Evolutionary conservation across 2,797 vertebrate genomes (phyloP), one percentile per base, ranked within the genome.

Genomic region (Basileuterus tristriatus): DNA sequence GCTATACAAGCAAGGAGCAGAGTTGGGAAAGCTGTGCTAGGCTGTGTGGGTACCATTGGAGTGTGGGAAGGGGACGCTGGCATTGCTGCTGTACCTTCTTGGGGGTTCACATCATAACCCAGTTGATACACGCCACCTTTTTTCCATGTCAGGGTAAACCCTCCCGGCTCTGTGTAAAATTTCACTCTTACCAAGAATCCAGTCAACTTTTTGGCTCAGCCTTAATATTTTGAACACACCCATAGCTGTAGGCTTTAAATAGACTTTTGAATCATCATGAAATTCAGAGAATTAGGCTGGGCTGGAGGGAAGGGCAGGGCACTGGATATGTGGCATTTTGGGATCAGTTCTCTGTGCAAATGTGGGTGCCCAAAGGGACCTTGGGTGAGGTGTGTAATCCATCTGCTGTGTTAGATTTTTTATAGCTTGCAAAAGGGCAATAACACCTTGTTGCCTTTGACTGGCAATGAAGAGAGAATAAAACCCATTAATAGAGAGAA

Each of bases 201-300:
- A 64, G 67, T 79, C 9, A 47, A 34, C 24, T 36, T 90, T 47
- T 67, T 89, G 83, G 59, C 75, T 91, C 55, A 86, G 44, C 36
- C 24, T 74, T 70, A 56, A 64, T 72, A 93, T 12, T 29, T 69
- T 70, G 52, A 41, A 89, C 90, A 91, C 87, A 67, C 89, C 79
- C 83, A 50, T 74, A 70, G 44, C n/a, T 91, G 65, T 55, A 70
- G 60, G 17, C 63, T 96, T 93, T 86, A 94, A 93, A 92, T 81
- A 93, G 56, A 58, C 30, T 39, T 90, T 47, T 91, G 89, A 94
- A 86, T 94, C 87, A 94, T 88, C 32, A 9, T 29, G 24, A 81
- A 90, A 93, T 96, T 91, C 62, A 43, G 82, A 82, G 75, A 95
- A 93, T 89, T 90, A 82, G 79, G 84, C 79, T 91, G 55, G 87